Conservation (phyloP, 2,888 invertebrate species). For the Thera obeliscata region DNA sequence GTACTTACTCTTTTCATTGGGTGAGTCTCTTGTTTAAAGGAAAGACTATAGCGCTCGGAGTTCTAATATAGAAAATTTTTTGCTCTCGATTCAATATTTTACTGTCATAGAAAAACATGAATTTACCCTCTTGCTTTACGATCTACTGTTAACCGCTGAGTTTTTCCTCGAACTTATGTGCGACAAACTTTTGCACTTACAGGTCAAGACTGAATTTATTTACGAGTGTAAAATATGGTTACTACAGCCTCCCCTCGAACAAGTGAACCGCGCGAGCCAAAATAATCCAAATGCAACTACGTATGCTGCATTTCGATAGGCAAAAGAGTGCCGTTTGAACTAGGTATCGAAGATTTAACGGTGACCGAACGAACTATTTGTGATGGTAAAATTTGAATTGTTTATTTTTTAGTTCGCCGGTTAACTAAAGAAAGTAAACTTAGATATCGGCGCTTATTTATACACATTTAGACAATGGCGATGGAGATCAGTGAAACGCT, state of each 20-base stretch:
- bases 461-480: too few species aligned
- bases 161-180: not conserved
- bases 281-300: constrained; percentile 53
- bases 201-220: not conserved
- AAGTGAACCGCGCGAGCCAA: constrained; percentile 49
- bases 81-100: too few species aligned
- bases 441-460: too few species aligned
- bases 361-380: constrained; percentile 14
- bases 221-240: constrained; percentile 26
- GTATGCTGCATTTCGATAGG: constrained; percentile 44
- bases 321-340: constrained; percentile 23
- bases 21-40: too few species aligned
- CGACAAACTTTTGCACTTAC: constrained; percentile 6
- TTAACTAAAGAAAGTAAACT: not conserved
- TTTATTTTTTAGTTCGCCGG: not conserved
- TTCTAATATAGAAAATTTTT: too few species aligned
- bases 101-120: too few species aligned
- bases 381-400: constrained; percentile 4
- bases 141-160: not conserved
- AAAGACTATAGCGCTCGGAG: too few species aligned
- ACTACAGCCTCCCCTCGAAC: constrained; percentile 46
- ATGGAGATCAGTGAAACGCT: too few species aligned
- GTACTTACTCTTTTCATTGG: too few species aligned
- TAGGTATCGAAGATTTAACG: constrained; percentile 19
- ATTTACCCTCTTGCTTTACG: too few species aligned